A percentile compares a stretch with the other conserved stretches of the same genome.
Evolutionary conservation across 2,113 vertebrate species (phyloP).

Genomic region (Ammodytes dubius): DNA sequence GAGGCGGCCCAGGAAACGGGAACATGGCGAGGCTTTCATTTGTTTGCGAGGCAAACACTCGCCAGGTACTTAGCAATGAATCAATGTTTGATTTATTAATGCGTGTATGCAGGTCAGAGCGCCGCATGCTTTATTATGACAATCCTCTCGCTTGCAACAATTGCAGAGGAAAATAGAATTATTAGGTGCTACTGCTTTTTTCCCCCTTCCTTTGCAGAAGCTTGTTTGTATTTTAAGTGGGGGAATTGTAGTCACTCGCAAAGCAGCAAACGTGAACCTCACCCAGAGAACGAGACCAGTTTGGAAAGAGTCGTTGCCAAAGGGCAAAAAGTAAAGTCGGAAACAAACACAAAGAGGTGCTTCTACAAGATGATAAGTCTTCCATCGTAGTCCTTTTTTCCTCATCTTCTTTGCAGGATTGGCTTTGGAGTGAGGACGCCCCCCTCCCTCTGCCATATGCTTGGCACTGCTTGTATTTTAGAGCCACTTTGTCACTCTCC

Average conservation of each 20-base stretch:
- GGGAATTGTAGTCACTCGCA: not conserved
- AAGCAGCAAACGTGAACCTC: not conserved
- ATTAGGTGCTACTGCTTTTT: slow-evolving; percentile 25
- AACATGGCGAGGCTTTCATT: slow-evolving; percentile 67
- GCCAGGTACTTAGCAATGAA: slow-evolving; percentile 59
- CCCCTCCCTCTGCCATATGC: slow-evolving; percentile 54
- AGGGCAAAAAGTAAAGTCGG: slow-evolving; percentile 40
- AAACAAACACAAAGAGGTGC: slow-evolving; percentile 20
- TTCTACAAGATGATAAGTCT: slow-evolving; percentile 30
- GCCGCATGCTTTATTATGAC: slow-evolving; percentile 62
- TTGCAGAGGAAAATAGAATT: slow-evolving; percentile 29
- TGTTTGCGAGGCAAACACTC: slow-evolving; percentile 73
- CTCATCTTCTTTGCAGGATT: slow-evolving; percentile 54
- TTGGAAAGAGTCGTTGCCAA: slow-evolving; percentile 8
- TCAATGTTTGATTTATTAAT: slow-evolving; percentile 75
- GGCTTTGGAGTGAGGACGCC: slow-evolving; percentile 31
- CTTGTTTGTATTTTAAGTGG: not conserved
- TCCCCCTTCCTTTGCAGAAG: not conserved
- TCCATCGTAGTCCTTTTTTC: slow-evolving; percentile 23
- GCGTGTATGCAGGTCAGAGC: slow-evolving; percentile 54
- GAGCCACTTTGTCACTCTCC: slow-evolving; percentile 73
- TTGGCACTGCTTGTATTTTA: slow-evolving; percentile 51
- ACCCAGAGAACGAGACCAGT: not conserved
- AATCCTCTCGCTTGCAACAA: slow-evolving; percentile 23
- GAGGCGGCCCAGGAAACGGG: slow-evolving; percentile 54